Conservation (phyloP, 2,797 vertebrate genomes). For the Pseudotriccus pelzelni region DNA sequence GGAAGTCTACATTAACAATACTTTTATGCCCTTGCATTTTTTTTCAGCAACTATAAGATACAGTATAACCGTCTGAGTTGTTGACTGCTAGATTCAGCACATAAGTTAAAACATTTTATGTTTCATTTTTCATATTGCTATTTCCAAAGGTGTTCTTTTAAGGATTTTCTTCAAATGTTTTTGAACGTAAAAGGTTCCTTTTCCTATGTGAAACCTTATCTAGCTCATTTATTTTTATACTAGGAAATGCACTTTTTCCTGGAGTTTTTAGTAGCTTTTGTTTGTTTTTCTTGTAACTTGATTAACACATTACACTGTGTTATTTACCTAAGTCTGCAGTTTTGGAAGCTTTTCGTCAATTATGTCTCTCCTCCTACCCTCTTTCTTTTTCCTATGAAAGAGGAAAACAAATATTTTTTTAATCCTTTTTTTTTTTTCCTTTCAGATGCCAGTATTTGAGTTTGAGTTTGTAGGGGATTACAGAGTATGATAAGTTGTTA, state of each 20-base stretch:
- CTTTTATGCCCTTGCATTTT: background rate
- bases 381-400: background rate
- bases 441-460: background rate
- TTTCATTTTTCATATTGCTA: background rate
- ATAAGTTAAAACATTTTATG: background rate
- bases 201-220: background rate
- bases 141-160: background rate
- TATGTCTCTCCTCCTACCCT: background rate
- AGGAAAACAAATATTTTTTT: background rate
- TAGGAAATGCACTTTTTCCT: background rate
- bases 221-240: background rate
- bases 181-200: background rate
- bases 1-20: background rate
- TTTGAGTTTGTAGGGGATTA: background rate
- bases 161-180: background rate
- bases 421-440: background rate
- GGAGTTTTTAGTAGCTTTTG: background rate
- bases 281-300: background rate
- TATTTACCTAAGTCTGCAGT: background rate
- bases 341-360: background rate
- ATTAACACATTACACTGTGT: background rate
- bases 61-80: background rate
- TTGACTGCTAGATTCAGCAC: background rate
- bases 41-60: background rate
- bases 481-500: background rate